A percentile compares a stretch with the other conserved stretches of the same genome.
Evolutionary conservation across 2,888 invertebrate species (phyloP).

Genomic region (Liopterus haemorrhoidalis): DNA sequence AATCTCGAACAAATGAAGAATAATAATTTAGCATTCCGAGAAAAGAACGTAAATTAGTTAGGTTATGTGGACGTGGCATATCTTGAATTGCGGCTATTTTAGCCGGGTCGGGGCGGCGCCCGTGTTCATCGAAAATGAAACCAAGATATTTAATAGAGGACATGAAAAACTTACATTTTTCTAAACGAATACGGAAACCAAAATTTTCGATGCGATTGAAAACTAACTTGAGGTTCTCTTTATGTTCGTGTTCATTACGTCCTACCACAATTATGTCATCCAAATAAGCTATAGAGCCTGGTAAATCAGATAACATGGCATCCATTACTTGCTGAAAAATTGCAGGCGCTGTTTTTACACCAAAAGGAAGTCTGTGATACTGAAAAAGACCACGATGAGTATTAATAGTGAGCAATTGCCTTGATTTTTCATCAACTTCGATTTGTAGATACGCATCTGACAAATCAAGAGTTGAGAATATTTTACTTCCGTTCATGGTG

Average conservation of each 20-base stretch:
- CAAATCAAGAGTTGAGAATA: slow-evolving; percentile 10
- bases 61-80: neutral
- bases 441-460: slow-evolving; percentile 12
- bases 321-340: no score
- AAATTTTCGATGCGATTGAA: no score
- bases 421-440: slow-evolving; percentile 12
- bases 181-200: neutral
- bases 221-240: no score
- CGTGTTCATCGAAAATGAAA: neutral
- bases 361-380: no score
- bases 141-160: neutral
- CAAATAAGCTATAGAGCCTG: no score
- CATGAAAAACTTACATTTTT: neutral
- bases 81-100: neutral
- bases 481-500: neutral
- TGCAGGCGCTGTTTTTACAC: no score
- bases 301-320: no score
- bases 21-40: neutral
- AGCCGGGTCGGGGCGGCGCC: neutral
- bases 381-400: slow-evolving; percentile 35
- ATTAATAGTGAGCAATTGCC: slow-evolving; percentile 3
- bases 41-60: no score
- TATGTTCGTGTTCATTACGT: no score
- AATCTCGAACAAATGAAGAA: neutral
- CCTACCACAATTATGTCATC: no score